Base-by-base conservation (phyloP, 2,797 vertebrate genomes). In the Uromys caudimaculatus region DNA sequence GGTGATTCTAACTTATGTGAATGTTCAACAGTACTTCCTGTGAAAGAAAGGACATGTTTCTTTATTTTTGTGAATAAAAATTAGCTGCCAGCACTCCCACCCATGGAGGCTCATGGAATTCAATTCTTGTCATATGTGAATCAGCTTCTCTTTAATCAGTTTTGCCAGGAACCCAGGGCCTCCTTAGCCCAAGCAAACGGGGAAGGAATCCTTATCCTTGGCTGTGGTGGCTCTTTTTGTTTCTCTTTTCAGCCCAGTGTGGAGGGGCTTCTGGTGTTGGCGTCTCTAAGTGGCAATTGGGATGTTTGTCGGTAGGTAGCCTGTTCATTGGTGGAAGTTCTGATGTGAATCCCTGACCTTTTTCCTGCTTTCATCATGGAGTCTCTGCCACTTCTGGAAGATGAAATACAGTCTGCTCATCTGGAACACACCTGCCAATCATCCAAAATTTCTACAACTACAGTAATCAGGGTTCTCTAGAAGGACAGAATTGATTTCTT, bases 61-160 rank as follows among this genome's bases (percentile, higher is more conserved):
- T 95, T 97, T 89, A 94, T 95, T 95, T 97, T 91, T 21, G 24
- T 93, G 86, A 97, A 94, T 96, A 60, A 78, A 69, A 86, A 89
- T 89, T 86, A 93, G 89, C 47, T 94, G 69, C 52, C 44, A 29
- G 89, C 52, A 60, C 56, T 96, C 35, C 86, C 94, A 94, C 82
- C 94, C 92, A 85, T 71, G 93, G 95, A 97, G 89, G 87, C 47
- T 94, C 95, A 95, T 84, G 95, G 50, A 94, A 91, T 97, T 58
- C 83, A 93, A 54, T 95, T 50, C 73, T 52, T 78, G 78, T 75
- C 85, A 56, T 85, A 89, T 95, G 69, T 78, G 47, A 92, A 97
- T 75, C 16, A 82, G 78, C 17, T 91, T 94, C 69, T 50, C 50
- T 86, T 92, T 82, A 8, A 9, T 58, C 75, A 60, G 76, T 88